Evolutionary conservation across 1,140 invertebrate genomes (phyloP).

Genomic region (Dreissena rostriformis): DNA sequence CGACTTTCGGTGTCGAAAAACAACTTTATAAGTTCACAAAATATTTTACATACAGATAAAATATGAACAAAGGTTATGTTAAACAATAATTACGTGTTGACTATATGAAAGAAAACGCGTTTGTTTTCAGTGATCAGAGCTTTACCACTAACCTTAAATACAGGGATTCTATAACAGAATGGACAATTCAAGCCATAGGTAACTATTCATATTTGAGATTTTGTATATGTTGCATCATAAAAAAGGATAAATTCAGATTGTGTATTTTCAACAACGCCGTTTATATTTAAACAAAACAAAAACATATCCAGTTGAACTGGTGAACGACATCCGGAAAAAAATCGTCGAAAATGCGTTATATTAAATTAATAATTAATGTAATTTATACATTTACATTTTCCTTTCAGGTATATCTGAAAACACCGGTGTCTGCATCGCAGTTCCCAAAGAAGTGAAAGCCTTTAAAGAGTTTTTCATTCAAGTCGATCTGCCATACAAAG

Average conservation of each 20-base stretch:
- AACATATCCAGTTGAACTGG: neutral
- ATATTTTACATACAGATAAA: too few species aligned
- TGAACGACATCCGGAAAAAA: neutral
- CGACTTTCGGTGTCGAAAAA: too few species aligned
- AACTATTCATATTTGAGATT: neutral
- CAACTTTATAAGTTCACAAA: too few species aligned
- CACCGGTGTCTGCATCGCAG: slow-evolving; percentile 23
- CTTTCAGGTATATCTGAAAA: slow-evolving; percentile 53
- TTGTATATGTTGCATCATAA: neutral
- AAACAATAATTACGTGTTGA: too few species aligned
- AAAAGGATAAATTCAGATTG: too few species aligned
- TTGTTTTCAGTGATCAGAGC: too few species aligned
- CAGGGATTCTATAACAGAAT: slow-evolving; percentile 8
- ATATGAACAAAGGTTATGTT: too few species aligned
- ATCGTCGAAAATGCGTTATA: too few species aligned
- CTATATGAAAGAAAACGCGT: too few species aligned
- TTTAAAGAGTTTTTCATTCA: slow-evolving; percentile 35
- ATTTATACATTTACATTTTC: neutral
- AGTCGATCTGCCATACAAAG: slow-evolving; percentile 46
- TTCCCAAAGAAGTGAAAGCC: slow-evolving; percentile 9
- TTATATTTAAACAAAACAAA: neutral
- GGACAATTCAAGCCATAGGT: slow-evolving; percentile 14
- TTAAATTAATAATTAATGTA: neutral
- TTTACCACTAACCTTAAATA: neutral
- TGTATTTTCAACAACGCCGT: neutral